Conservation (phyloP, 2,113 vertebrate genomes). For the Prionailurus viverrinus region DNA sequence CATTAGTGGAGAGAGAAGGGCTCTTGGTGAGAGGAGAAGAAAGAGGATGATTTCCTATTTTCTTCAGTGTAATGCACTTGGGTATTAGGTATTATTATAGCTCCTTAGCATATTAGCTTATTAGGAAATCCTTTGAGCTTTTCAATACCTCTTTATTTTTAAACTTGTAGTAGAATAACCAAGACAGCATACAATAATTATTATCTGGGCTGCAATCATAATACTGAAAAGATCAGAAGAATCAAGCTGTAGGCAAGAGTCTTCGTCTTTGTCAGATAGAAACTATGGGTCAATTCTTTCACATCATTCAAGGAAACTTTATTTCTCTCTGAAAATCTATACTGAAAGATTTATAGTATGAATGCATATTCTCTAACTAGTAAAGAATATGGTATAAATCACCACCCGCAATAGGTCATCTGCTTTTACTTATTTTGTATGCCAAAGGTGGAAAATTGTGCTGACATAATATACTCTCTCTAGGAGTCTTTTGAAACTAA, state of each 20-base stretch:
- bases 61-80: not conserved
- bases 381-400: not conserved
- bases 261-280: not conserved
- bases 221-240: not conserved
- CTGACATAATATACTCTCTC: not conserved
- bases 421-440: not conserved
- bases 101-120: not conserved
- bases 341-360: not conserved
- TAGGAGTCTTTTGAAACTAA: not conserved
- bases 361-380: not conserved
- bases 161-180: not conserved
- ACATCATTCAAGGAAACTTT: not conserved
- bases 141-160: constrained; percentile 23
- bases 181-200: not conserved
- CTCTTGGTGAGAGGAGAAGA: not conserved
- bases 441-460: not conserved
- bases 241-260: not conserved
- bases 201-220: not conserved
- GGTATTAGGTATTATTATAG: not conserved
- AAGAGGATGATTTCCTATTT: not conserved
- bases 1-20: not conserved
- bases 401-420: not conserved
- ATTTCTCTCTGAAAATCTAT: not conserved
- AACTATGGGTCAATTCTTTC: not conserved
- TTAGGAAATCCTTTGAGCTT: not conserved